Evolutionary conservation across 2,113 vertebrate genomes (phyloP).

Genomic region (Calyptommatus sinebrachiatus): DNA sequence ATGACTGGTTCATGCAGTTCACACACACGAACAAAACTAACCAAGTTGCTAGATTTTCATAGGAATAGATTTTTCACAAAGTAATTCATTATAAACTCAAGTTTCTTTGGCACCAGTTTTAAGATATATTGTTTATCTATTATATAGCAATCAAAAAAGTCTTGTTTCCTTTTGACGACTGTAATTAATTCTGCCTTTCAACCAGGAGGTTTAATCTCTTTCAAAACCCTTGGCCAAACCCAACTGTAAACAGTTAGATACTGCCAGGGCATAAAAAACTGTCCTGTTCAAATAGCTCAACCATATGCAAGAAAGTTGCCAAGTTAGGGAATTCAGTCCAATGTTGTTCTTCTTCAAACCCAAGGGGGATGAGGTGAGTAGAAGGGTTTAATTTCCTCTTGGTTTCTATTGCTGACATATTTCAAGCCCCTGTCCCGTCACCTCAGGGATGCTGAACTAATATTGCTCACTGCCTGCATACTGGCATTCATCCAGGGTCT

Average conservation of each 20-base stretch:
- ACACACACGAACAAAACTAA: neutral
- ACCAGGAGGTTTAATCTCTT: conserved; percentile 16
- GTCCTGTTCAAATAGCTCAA: neutral
- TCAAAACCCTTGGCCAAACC: neutral
- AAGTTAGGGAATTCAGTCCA: neutral
- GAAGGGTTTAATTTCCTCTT: neutral
- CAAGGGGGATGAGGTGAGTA: neutral
- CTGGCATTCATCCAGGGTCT: conserved; percentile 4
- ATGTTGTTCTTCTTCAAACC: neutral
- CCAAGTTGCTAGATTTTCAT: neutral
- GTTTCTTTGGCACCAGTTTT: conserved; percentile 4
- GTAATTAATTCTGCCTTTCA: neutral
- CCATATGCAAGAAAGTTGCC: neutral
- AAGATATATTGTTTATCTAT: neutral
- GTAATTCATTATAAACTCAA: neutral
- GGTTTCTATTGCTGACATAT: neutral
- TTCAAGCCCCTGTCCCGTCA: conserved; percentile 17
- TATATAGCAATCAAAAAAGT: neutral
- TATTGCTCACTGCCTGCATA: conserved; percentile 1
- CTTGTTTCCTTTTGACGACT: neutral
- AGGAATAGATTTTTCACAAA: neutral
- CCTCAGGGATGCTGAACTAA: neutral
- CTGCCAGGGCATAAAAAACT: neutral
- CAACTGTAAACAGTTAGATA: conserved; percentile 7
- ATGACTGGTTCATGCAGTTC: neutral